Percentiles rank a stretch among this genome's conserved stretches.
Conservation (phyloP, 1,140 invertebrate genomes). For the Rhopalosiphum padi region DNA sequence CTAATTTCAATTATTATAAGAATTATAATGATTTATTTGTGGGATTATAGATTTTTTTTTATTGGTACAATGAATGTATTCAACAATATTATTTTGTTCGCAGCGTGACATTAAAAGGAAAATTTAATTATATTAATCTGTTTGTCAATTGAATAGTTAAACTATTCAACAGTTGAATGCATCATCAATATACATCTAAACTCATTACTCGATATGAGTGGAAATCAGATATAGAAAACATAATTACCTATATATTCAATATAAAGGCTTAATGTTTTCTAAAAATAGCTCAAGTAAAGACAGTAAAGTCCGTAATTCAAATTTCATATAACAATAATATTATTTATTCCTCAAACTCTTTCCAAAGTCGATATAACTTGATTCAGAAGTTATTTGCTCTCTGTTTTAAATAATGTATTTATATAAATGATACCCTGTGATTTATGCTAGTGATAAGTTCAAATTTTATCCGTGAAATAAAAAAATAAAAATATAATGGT, state of each 20-base stretch:
- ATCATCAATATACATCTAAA: neutral
- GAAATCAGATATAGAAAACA: neutral
- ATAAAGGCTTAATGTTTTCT: neutral
- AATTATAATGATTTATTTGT: constrained; percentile 24
- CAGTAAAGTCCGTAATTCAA: neutral
- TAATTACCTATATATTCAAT: neutral
- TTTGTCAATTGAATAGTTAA: neutral
- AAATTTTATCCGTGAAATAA: too few relatives aligned
- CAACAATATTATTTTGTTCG: constrained; percentile 5
- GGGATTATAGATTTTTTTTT: neutral
- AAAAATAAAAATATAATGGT: too few relatives aligned
- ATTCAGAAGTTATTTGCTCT: too few relatives aligned
- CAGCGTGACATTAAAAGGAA: constrained; percentile 22
- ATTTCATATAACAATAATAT: neutral
- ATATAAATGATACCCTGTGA: too few relatives aligned
- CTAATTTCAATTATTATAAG: constrained; percentile 30
- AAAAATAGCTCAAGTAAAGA: neutral
- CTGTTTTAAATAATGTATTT: too few relatives aligned
- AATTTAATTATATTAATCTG: neutral
- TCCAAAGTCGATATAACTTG: neutral
- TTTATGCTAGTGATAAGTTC: too few relatives aligned
- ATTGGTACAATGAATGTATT: constrained; percentile 1
- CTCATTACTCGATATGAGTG: neutral
- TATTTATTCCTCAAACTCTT: neutral
- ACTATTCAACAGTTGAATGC: constrained; percentile 6